Base-by-base conservation (phyloP, 1,140 invertebrate genomes). In the Argopecten irradians region DNA sequence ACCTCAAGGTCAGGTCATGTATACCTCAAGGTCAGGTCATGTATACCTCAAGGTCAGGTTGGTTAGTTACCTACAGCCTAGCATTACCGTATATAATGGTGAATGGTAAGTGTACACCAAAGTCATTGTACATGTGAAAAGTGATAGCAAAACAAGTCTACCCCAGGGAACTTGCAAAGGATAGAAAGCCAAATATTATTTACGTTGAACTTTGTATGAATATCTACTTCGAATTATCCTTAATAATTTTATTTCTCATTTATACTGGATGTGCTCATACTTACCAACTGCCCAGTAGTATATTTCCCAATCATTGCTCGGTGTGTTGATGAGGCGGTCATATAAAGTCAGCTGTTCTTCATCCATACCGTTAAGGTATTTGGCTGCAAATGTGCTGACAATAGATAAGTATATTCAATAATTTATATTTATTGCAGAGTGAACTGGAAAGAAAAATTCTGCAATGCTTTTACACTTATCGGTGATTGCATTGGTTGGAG, bases 231-330 rank as follows among this genome's bases (percentile, higher is more conserved):
- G 2, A 86, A 34, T 86, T 43, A 39, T 33, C 22, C 16, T 19
- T 86, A 1, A 36, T 36, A 22, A 19, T n/a, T 16, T 8, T n/a
- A 84, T 34, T n/a, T n/a, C n/a, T n/a, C n/a, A n/a, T n/a, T n/a
- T n/a, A n/a, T n/a, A n/a, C n/a, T n/a, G n/a, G n/a, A 84, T 32
- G 19, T 84, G 19, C 33, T 19, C n/a, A 16, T 32, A 22, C 16
- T 33, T 55, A 93, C 96, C 97, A 82, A 97, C 97, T 5, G 98
- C 97, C 98, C 98, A 99, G 94, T 99, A 98, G 95, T 97, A 99
- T 91, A 99, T 97, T 89, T 99, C 98, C 99, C 99, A 99, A 95
- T 99, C 99, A 95, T 99, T 99, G 5, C 97, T 97, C n/a, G 98
- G 98, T 46, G 97, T 96, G 96, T 99, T 99, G 84, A 99, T 99